Base-by-base conservation (phyloP, 2,113 vertebrate genomes). In the Pagrus major region DNA sequence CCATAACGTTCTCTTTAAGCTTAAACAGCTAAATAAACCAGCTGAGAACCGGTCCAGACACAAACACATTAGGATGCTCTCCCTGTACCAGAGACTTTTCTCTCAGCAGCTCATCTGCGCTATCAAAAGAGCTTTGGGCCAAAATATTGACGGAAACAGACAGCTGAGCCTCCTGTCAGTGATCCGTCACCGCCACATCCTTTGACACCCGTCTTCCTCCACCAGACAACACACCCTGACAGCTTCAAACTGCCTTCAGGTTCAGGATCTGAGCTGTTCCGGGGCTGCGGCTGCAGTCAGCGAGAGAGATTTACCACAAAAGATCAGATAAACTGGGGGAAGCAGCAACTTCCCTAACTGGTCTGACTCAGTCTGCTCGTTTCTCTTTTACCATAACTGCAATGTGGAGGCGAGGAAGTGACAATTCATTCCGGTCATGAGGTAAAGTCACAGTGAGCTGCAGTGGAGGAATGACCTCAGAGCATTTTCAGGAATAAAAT, bases 81-180 rank as follows among this genome's bases (percentile, higher is more conserved):
- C 14, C 29, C 31, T 33, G 33, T 20, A 33, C 23, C 70, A 74
- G 33, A 78, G 47, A 35, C 10, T 1, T 39, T 29, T 83, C 58
- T 86, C 33, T 88, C 84, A 81, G 66, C 80, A 42, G 58, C 74
- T 67, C 68, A 42, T 64, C 23, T 64, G 77, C 8, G 70, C 72
- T 15, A 20, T 1, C 66, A 47, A 75, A 35, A 68, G 55, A 76
- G 1, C 21, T 27, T 20, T 12, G 16, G 64, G n/a, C 11, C 6
- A 2, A 25, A 61, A 47, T 18, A 81, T 16, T 78, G 73, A 86
- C 41, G 6, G 60, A 78, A 8, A 3, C 31, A 29, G 72, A 71
- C 78, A 76, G 76, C 37, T 70, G 67, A 60, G 54, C 3, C 72
- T 74, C 16, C 68, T 61, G 61, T 79, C 83, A 60, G 73, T 47